A percentile compares a stretch with the other conserved stretches of the same genome.
Conservation (phyloP, 2,113 vertebrate species). For the Nothocercus nigrocapillus region DNA sequence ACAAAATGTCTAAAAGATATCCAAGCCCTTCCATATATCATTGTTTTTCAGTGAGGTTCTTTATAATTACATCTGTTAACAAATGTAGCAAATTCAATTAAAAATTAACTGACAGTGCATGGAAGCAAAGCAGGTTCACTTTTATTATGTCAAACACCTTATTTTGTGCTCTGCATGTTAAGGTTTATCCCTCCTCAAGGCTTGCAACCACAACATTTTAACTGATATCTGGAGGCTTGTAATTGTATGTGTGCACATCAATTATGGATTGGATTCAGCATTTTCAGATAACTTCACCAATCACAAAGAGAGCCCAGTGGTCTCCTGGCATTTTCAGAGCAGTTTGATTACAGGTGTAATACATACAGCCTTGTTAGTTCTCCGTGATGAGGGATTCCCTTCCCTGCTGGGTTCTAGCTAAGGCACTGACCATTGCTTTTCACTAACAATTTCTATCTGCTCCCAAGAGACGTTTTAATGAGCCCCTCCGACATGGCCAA, state of each 20-base stretch:
- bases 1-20: slow-evolving; percentile 29
- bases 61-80: slow-evolving; percentile 76
- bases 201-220: slow-evolving; percentile 84
- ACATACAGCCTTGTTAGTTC: slow-evolving; percentile 81
- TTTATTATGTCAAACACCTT: slow-evolving; percentile 82
- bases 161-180: slow-evolving; percentile 87
- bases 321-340: slow-evolving; percentile 80
- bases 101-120: slow-evolving; percentile 71
- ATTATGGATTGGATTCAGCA: slow-evolving; percentile 86
- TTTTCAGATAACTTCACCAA: slow-evolving; percentile 81
- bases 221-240: slow-evolving; percentile 87
- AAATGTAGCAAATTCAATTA: slow-evolving; percentile 78
- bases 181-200: slow-evolving; percentile 87
- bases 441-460: slow-evolving; percentile 92
- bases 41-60: slow-evolving; percentile 64
- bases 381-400: slow-evolving; percentile 75
- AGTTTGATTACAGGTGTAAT: slow-evolving; percentile 90
- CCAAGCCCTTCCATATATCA: slow-evolving; percentile 28
- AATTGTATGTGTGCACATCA: slow-evolving; percentile 90
- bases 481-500: slow-evolving; percentile 94
- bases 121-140: slow-evolving; percentile 78
- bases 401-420: slow-evolving; percentile 73
- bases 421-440: slow-evolving; percentile 88
- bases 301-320: slow-evolving; percentile 76
- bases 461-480: slow-evolving; percentile 94